Evolutionary conservation across 1,140 invertebrate species (phyloP), one percentile per base, ranked within the genome.

Genomic region (Medauroidea extradentata): DNA sequence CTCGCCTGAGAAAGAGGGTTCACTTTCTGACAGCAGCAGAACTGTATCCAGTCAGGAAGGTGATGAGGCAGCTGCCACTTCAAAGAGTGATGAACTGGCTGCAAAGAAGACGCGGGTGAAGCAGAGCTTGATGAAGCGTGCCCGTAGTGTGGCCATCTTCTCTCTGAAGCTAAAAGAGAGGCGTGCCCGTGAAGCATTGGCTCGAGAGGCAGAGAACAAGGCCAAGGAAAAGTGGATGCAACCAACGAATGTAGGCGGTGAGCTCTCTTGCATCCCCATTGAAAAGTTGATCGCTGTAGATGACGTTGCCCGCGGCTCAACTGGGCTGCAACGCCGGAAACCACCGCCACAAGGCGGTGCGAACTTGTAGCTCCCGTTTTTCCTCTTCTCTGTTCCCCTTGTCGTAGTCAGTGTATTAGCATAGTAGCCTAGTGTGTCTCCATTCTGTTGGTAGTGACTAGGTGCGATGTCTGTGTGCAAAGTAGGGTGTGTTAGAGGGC

Each of bases 91-190:
- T 14, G 54, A 18, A n/a, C 46, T 42, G 39, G 53, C 39, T 2
- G 62, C 59, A 0, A 60, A 60, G 39, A 64, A 63, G 53, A 41
- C 61, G 27, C 52, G 61, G 38, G 85, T 87, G 0, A 87, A 86
- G 60, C 85, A 87, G 48, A 83, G 82, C 61, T 70, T 91, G 44
- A 88, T 91, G 74, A 91, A 91, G 70, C 80, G 89, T 46, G 89
- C 89, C 3, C 78, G 88, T 9, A 89, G 87, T 1, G 89, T 91
- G 24, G 89, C 88, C 8, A 88, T 91, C 62, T 91, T 91, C 71
- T 90, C 89, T 1, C 71, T 91, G 21, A 90, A 89, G 52, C 69
- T 91, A 50, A 86, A 89, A 59, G 86, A 89, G 62, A 79, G 87
- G 34, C 76, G 89, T 43, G 88, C 89, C 19, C 79, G 86, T 1